Conservation (phyloP, 2,113 vertebrate species). For the Poeciliopsis retropinna region DNA sequence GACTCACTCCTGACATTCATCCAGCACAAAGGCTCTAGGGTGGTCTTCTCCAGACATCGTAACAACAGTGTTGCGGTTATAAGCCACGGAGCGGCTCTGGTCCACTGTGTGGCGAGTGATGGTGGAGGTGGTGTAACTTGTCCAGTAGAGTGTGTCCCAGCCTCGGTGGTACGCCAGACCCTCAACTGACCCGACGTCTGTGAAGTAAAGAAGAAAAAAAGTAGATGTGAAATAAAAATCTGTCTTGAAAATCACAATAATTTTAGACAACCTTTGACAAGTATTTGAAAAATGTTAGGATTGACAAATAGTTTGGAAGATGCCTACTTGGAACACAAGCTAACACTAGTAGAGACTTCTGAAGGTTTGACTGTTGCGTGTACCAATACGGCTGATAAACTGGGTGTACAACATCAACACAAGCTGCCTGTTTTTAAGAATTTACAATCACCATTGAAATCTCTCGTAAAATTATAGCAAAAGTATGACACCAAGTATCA, state of each 20-base stretch:
- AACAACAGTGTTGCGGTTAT: conserved; percentile 93
- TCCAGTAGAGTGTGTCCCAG: conserved; percentile 98
- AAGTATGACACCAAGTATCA: neutral
- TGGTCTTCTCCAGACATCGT: conserved; percentile 98
- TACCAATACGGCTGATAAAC: neutral
- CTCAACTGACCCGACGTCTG: conserved; percentile 96
- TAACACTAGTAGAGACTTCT: neutral
- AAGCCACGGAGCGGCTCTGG: conserved; percentile 88
- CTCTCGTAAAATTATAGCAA: neutral
- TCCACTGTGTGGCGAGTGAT: conserved; percentile 95
- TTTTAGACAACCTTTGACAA: neutral
- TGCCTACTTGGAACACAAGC: neutral
- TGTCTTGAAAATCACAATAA: neutral
- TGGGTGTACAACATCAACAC: neutral
- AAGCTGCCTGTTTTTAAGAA: neutral
- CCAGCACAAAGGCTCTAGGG: conserved; percentile 93
- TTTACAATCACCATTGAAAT: neutral
- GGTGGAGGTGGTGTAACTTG: conserved; percentile 96
- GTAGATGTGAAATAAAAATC: neutral
- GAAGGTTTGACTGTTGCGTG: too few species aligned
- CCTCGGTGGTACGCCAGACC: conserved; percentile 94
- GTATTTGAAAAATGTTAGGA: neutral
- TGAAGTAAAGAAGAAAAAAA: conserved; percentile 5
- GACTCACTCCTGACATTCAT: conserved; percentile 95
- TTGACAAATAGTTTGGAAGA: neutral